Evolutionary conservation across 1,140 invertebrate species (phyloP).

Genomic region (Paralvinella palmiformis): DNA sequence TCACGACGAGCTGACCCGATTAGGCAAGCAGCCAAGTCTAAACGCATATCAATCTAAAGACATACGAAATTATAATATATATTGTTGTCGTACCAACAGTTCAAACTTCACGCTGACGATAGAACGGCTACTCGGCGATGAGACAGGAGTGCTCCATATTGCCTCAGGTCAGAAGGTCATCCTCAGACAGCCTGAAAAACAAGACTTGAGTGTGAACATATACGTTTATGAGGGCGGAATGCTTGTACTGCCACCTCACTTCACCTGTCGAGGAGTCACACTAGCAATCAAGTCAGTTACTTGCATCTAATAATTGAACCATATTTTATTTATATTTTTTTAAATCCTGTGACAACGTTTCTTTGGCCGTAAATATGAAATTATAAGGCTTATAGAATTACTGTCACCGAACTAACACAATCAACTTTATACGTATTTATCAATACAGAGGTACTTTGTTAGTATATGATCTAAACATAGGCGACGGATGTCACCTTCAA

Average conservation of each 20-base stretch:
- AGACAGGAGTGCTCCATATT: constrained; percentile 30
- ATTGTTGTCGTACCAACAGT: too few species aligned
- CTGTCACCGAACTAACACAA: neutral
- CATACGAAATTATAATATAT: too few species aligned
- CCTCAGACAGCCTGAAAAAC: constrained; percentile 28
- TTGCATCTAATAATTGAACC: neutral
- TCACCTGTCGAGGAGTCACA: constrained; percentile 27
- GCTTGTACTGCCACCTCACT: constrained; percentile 27
- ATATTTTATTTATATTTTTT: neutral
- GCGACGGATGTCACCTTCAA: constrained; percentile 26
- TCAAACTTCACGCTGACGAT: too few species aligned
- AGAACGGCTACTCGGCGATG: too few species aligned
- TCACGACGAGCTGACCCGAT: too few species aligned
- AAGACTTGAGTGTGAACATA: constrained; percentile 31
- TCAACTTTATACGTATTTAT: neutral
- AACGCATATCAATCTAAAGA: too few species aligned
- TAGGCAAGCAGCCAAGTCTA: too few species aligned
- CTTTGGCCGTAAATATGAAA: too few species aligned
- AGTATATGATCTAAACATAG: constrained; percentile 28
- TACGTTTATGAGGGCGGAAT: constrained; percentile 32
- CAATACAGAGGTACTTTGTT: constrained; percentile 30
- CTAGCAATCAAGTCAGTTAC: constrained; percentile 29
- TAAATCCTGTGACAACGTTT: too few species aligned
- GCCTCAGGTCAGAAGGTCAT: constrained; percentile 27
- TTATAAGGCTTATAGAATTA: too few species aligned